Evolutionary conservation across 2,797 vertebrate species (phyloP).

Genomic region (Linurgus olivaceus): DNA sequence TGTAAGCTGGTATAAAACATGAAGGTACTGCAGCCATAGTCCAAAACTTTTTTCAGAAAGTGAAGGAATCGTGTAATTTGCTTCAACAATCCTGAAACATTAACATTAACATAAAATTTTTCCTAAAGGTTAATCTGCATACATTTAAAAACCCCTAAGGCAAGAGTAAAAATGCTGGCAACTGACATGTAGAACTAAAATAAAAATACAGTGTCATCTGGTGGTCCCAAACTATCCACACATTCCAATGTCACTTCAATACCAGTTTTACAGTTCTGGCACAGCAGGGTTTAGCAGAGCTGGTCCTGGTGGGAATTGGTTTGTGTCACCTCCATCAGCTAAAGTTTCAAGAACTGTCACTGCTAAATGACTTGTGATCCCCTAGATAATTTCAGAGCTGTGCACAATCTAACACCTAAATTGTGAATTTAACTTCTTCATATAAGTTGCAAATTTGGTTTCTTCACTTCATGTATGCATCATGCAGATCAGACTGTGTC

Average conservation of each 20-base stretch:
- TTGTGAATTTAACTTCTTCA: background rate
- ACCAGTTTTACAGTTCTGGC: background rate
- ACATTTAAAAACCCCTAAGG: background rate
- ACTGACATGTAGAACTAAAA: background rate
- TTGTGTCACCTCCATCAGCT: background rate
- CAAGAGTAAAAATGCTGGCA: background rate
- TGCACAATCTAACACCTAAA: background rate
- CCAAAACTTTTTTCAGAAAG: background rate
- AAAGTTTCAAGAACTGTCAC: background rate
- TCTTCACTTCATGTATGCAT: background rate
- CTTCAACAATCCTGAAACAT: background rate
- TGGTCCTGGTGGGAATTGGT: background rate
- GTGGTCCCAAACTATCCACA: background rate
- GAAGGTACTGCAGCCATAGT: background rate
- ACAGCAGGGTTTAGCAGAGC: background rate
- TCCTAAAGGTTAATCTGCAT: background rate
- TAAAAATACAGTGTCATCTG: background rate
- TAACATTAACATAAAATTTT: background rate
- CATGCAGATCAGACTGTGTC: background rate
- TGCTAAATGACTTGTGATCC: background rate
- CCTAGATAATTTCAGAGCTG: background rate
- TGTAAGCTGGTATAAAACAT: background rate
- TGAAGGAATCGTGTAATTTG: background rate
- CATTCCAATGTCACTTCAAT: background rate
- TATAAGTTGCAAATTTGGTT: background rate